Base-by-base conservation (phyloP, 2,113 vertebrate species). In the Notothenia coriiceps region DNA sequence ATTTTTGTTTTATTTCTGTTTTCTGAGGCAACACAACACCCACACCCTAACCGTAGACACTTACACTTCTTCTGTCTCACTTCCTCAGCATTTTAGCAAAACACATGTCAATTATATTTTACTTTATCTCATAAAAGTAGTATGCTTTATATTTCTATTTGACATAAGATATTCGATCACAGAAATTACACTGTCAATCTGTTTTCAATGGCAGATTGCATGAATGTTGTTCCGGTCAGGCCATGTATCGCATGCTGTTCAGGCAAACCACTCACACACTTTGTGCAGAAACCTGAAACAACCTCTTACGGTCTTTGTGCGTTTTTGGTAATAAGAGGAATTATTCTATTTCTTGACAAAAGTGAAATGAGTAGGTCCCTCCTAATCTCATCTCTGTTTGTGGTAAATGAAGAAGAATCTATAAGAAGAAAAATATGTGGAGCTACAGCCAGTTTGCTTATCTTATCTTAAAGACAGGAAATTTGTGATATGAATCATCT, bases 1-100 rank as follows among this genome's bases (percentile, higher is more conserved):
- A 60, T 87, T 86, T 54, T 2, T 47, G 43, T 80, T 51, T 80
- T 66, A 57, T 79, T 91, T 87, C 80, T 83, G 17, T 55, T 84
- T 84, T 90, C 64, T 3, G 12, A 49, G 64, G 74, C 62, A 47
- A 43, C 44, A 14, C 22, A 65, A 64, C 60, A 35, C 6, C 0
- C 9, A 40, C 22, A 35, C n/a, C 7, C 1, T 17, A 25, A 54
- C 51, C 11, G 7, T 12, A 59, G 2, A 50, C n/a, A 25, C 0
- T 18, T 1, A 43, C 2, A 12, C 6, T 40, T 40, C 35, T 40
- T 40, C 35, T 40, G 5, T 73, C 59, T 85, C 74, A 75, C 51
- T 88, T 91, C 87, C 76, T 68, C 43, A 74, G 12, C 11, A 1
- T 52, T 57, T 33, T 3, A 2, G 10, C 15, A 55, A 13, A 52